These are phyloP conservation scores for Papilio polyxenes DNA, from an alignment of 1,140 invertebrate species.

Conservation along the genomic window DNA sequence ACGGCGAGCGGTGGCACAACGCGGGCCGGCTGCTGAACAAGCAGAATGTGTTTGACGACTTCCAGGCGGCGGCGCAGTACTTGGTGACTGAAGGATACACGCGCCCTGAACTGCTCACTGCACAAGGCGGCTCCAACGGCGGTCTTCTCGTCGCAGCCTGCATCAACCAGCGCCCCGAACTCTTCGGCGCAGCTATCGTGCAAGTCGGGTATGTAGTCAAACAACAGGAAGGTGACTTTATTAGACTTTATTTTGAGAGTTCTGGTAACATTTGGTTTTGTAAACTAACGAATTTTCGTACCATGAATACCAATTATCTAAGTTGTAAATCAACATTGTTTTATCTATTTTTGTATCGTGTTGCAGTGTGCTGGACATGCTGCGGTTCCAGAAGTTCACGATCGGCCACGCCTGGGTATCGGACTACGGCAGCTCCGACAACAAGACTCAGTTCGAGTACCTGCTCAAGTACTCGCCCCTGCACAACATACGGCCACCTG, in stretches of 20 bases:
- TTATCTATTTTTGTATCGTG: not conserved
- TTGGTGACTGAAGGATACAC: constrained; percentile 93
- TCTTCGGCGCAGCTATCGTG: constrained; percentile 94
- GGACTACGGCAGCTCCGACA: constrained; percentile 96
- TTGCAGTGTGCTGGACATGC: constrained; percentile 96
- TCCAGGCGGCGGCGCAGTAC: constrained; percentile 95
- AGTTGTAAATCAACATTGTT: no score
- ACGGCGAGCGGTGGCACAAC: constrained; percentile 98
- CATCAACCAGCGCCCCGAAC: constrained; percentile 96
- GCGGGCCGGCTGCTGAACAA: constrained; percentile 94
- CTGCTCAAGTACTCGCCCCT: constrained; percentile 96
- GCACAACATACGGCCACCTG: constrained; percentile 92
- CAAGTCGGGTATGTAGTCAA: constrained; percentile 91
- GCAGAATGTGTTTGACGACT: constrained; percentile 99
- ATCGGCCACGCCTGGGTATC: constrained; percentile 98
- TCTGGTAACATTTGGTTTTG: no score
- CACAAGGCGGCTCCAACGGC: constrained; percentile 98
- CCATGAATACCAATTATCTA: no score
- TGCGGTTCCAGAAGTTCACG: constrained; percentile 99
- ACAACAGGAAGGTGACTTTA: constrained; percentile 7
- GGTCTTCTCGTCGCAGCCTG: constrained; percentile 96
- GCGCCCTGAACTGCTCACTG: constrained; percentile 86
- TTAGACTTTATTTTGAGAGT: no score
- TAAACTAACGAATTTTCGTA: no score
- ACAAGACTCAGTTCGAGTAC: constrained; percentile 93